Conservation (phyloP, 2,113 vertebrate genomes). For the Motacilla alba region DNA sequence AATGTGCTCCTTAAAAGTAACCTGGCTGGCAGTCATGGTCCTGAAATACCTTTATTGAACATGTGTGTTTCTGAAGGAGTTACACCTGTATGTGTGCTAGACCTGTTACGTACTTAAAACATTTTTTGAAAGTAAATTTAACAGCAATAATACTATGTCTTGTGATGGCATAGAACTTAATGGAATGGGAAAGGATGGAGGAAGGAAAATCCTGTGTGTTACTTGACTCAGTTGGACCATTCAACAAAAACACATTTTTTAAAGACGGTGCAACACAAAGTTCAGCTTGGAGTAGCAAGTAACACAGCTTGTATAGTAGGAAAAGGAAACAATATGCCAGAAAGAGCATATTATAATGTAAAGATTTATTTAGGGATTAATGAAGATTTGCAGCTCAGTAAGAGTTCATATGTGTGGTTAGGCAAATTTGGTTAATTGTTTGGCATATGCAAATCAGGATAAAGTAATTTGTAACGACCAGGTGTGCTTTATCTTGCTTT, state of each 20-base stretch:
- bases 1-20: not conserved
- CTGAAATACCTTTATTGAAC: not conserved
- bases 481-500: not conserved
- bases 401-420: not conserved
- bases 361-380: not conserved
- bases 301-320: not conserved
- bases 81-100: not conserved
- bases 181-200: not conserved
- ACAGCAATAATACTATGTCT: not conserved
- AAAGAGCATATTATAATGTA: not conserved
- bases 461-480: not conserved
- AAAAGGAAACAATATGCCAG: not conserved
- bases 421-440: not conserved
- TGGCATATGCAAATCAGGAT: not conserved
- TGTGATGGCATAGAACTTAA: not conserved
- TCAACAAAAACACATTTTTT: not conserved
- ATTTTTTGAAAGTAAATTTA: not conserved
- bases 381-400: not conserved
- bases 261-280: not conserved
- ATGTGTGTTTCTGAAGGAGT: not conserved
- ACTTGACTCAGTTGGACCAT: not conserved
- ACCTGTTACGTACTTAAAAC: not conserved
- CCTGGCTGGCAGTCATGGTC: not conserved
- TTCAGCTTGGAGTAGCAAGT: not conserved
- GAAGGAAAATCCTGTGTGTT: not conserved